Conservation (phyloP, 2,888 invertebrate species). For the Molorchus minor region DNA sequence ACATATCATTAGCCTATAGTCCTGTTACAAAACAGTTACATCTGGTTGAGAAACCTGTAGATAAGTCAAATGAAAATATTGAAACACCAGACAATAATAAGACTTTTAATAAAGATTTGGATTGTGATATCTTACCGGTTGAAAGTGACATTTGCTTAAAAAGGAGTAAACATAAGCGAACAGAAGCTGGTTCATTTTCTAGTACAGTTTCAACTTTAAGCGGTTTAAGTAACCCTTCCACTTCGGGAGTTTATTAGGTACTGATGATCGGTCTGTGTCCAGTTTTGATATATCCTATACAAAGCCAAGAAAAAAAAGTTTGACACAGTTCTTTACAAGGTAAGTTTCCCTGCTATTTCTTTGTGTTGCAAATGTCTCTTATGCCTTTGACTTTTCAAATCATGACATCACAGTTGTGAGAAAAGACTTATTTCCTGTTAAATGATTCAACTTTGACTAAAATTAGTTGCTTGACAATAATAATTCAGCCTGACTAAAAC, state of each 20-base stretch:
- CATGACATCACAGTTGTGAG: too few relatives aligned
- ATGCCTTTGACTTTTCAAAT: too few relatives aligned
- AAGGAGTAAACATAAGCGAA: conserved; percentile 63
- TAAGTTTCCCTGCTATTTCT: conserved; percentile 57
- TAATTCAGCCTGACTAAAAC: too few relatives aligned
- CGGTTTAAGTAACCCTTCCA: conserved; percentile 75
- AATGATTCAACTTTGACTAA: too few relatives aligned
- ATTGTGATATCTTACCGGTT: conserved; percentile 30
- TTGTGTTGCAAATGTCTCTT: too few relatives aligned
- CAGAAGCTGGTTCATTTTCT: conserved; percentile 72
- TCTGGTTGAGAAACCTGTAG: conserved; percentile 64
- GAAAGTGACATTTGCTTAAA: conserved; percentile 30
- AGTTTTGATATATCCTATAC: conserved; percentile 54
- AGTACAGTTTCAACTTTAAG: conserved; percentile 77
- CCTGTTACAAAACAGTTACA: conserved; percentile 78
- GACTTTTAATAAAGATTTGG: conserved; percentile 17
- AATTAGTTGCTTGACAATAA: too few relatives aligned
- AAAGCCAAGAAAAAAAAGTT: conserved; percentile 69
- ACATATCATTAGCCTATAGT: conserved; percentile 78
- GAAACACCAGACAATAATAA: conserved; percentile 13
- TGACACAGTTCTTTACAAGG: conserved; percentile 73
- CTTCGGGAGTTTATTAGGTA: conserved; percentile 67
- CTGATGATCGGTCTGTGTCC: conserved; percentile 55
- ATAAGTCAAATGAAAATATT: conserved; percentile 12
- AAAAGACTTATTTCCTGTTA: too few relatives aligned